Evolutionary conservation across 2,888 invertebrate species (phyloP), one percentile per base, ranked within the genome.

Genomic region (Clitarchus hookeri): DNA sequence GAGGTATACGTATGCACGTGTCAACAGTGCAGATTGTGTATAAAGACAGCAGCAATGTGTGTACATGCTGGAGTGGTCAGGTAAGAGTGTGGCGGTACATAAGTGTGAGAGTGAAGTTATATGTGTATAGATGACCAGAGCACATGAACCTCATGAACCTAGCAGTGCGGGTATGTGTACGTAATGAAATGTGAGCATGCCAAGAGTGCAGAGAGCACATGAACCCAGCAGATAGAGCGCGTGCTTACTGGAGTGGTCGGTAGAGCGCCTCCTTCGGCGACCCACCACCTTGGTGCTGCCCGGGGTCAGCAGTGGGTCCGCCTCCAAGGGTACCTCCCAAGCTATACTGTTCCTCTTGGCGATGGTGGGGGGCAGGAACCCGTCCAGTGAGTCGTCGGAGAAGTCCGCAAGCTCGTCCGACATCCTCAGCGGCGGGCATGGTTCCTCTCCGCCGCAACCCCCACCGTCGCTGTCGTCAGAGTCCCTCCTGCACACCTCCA

Each of bases 361-460:
- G 82, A 83, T 87, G 91, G 91, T 89, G 83, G 95, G 95, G 79
- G 95, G 95, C 89, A 95, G 93, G 89, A 94, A 93, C 90, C 96
- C 96, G 91, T 97, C 97, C 88, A 96, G 91, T 26, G 97, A 97
- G 91, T 97, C 97, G 91, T 97, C 97, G 44, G 96, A 97, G 91
- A 96, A 96, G 90, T 95, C 89, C 78, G 87, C 84, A 0, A 83
- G 95, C 88, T 94, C 94, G 88, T 94, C 93, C 90, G 88, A 91
- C 89, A 88, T 91, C 78, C 78, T 78, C 88, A 91, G 91, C 88
- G 91, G 84, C 84, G 87, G 54, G 86, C 86, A 77, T 25, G 86
- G 89, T 86, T 91, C 91, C 79, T 91, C 90, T 25, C 86, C 87
- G 90, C 86, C 84, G 26, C 86, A 87, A 44, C 90, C 90, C 65